Evolutionary conservation across 2,888 invertebrate species (phyloP).

Genomic region (Meiosimyza decipiens): DNA sequence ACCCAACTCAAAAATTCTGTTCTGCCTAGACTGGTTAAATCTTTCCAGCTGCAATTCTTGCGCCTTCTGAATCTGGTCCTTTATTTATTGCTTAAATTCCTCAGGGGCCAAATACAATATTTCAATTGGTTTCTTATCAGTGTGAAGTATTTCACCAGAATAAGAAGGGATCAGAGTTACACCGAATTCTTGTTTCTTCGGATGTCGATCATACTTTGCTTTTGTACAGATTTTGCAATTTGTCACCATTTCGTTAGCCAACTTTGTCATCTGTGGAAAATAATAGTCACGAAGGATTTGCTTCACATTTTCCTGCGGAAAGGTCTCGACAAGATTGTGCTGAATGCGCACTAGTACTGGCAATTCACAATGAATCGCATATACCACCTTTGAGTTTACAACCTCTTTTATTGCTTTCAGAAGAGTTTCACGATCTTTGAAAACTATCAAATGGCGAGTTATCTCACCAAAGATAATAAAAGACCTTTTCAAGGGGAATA

Average conservation of each 20-base stretch:
- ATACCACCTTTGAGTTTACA: too few relatives aligned
- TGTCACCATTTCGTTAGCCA: too few relatives aligned
- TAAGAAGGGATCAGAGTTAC: too few relatives aligned
- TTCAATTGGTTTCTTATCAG: too few relatives aligned
- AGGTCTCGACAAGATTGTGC: conserved; percentile 23
- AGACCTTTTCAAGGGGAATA: neutral
- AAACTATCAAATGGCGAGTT: neutral
- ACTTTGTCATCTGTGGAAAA: too few relatives aligned
- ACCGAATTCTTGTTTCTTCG: too few relatives aligned
- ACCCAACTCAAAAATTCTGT: conserved; percentile 39
- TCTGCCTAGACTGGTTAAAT: conserved; percentile 34
- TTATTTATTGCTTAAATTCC: conserved; percentile 33
- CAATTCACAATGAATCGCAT: conserved; percentile 29
- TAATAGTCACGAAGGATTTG: too few relatives aligned
- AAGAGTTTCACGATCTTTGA: neutral
- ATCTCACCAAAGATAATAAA: neutral
- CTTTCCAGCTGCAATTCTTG: conserved; percentile 33
- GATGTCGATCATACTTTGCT: too few relatives aligned
- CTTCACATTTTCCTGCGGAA: neutral
- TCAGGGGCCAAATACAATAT: conserved; percentile 27
- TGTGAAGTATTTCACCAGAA: too few relatives aligned
- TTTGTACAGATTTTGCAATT: too few relatives aligned
- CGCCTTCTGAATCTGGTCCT: conserved; percentile 34
- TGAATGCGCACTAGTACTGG: conserved; percentile 24
- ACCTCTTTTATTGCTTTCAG: neutral